Percentiles rank a stretch among this genome's conserved stretches.
Evolutionary conservation across 2,888 invertebrate species (phyloP).

Genomic region (Pantelozetes paolii): DNA sequence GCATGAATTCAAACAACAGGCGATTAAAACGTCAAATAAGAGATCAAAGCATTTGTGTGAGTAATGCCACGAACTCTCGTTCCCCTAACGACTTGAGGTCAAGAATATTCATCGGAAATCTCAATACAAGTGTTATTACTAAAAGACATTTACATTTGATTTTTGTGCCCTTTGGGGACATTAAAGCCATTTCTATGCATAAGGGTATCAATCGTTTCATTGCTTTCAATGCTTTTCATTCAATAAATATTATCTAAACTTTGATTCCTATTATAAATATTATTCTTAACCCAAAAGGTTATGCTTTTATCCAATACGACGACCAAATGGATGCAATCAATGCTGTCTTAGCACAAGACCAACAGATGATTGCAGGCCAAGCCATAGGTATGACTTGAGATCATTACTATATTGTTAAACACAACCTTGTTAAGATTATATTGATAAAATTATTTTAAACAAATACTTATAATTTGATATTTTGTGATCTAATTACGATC

Average conservation of each 20-base stretch:
- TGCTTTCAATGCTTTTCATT: too few relatives aligned
- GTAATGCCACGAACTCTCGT: conserved; percentile 32
- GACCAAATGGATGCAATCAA: conserved; percentile 33
- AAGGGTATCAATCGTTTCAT: conserved; percentile 1
- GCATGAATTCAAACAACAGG: conserved; percentile 22
- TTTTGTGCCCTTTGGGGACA: conserved; percentile 9
- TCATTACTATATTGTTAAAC: too few relatives aligned
- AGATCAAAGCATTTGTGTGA: conserved; percentile 22
- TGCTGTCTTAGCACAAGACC: conserved; percentile 21
- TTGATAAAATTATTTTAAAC: too few relatives aligned
- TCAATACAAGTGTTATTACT: conserved; percentile 28
- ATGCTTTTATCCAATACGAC: conserved; percentile 32
- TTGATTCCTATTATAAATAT: not conserved
- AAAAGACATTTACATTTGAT: conserved; percentile 32
- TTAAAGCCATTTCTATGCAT: conserved; percentile 33
- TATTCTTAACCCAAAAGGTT: not conserved
- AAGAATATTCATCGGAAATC: conserved; percentile 29
- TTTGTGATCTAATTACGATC: too few relatives aligned
- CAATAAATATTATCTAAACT: not conserved
- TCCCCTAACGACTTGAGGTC: conserved; percentile 20
- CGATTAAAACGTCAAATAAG: conserved; percentile 27
- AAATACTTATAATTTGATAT: too few relatives aligned
- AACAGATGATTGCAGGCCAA: conserved; percentile 23
- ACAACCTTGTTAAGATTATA: too few relatives aligned
- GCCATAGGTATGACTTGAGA: conserved; percentile 15